Evolutionary conservation across 2,888 invertebrate genomes (phyloP).

Genomic region (Agriopis leucophaearia): DNA sequence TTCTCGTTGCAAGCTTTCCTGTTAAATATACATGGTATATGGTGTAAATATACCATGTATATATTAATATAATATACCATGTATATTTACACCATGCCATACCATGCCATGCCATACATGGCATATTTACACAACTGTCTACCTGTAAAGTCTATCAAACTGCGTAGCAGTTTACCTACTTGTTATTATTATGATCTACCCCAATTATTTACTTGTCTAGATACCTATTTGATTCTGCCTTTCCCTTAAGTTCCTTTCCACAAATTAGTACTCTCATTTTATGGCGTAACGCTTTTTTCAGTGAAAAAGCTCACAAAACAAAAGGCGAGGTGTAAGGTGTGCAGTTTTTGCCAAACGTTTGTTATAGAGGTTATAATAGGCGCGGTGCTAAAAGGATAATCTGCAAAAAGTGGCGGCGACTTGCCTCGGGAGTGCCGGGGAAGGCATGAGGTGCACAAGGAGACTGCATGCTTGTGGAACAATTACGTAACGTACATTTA

Average conservation of each 20-base stretch:
- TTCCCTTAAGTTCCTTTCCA: background rate
- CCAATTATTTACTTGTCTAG: too few species aligned
- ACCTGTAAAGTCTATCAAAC: too few species aligned
- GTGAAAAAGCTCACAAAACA: slow-evolving; percentile 29
- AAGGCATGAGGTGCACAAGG: background rate
- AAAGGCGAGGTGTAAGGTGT: slow-evolving; percentile 49
- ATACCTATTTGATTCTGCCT: background rate
- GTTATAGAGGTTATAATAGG: slow-evolving; percentile 53
- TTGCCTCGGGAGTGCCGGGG: background rate
- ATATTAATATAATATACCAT: too few species aligned
- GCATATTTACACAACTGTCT: too few species aligned
- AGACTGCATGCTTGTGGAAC: background rate
- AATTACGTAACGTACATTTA: too few species aligned
- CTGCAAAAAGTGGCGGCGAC: slow-evolving; percentile 68
- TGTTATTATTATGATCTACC: too few species aligned
- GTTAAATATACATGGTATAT: too few species aligned
- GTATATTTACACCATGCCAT: too few species aligned
- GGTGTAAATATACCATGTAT: too few species aligned
- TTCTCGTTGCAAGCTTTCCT: too few species aligned
- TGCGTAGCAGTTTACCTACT: too few species aligned
- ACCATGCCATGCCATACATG: too few species aligned
- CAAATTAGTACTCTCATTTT: background rate
- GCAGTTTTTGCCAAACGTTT: slow-evolving; percentile 68
- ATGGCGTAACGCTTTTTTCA: background rate
- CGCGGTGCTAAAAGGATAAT: slow-evolving; percentile 79